Conservation (phyloP, 1,140 invertebrate genomes). For the Musca vetustissima region DNA sequence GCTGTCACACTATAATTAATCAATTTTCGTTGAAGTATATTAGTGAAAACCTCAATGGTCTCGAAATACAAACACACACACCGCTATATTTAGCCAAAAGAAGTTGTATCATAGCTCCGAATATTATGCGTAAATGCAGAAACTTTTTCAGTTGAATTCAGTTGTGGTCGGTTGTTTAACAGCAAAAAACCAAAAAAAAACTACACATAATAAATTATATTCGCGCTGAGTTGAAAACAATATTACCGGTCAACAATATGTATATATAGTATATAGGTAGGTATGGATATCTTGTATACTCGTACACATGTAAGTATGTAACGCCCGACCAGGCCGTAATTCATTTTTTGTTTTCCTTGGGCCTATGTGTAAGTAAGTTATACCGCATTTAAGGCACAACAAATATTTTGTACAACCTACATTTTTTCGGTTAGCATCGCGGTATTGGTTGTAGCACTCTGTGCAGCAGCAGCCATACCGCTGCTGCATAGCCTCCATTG, state of each 20-base stretch:
- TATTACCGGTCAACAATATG: conserved; percentile 10
- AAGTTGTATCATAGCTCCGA: neutral
- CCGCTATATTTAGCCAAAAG: too few relatives aligned
- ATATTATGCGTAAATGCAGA: neutral
- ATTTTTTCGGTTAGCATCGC: too few relatives aligned
- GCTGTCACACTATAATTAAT: conserved; percentile 20
- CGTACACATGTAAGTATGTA: neutral
- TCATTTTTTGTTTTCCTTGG: neutral
- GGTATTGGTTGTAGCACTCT: too few relatives aligned
- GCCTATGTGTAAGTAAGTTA: conserved; percentile 8
- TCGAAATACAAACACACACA: neutral
- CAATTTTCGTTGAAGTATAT: conserved; percentile 19
- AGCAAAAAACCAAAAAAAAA: conserved; percentile 9
- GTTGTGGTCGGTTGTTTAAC: neutral
- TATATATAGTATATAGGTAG: neutral
- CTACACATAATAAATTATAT: conserved; percentile 22
- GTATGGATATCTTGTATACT: too few relatives aligned
- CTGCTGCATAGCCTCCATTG: too few relatives aligned
- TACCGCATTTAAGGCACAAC: neutral
- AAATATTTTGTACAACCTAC: too few relatives aligned
- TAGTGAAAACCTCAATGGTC: conserved; percentile 17
- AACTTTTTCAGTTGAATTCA: too few relatives aligned
- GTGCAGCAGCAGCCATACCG: too few relatives aligned
- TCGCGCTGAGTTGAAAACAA: conserved; percentile 23
- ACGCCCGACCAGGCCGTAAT: neutral